phyloP scores from a whole-genome alignment of 2,797 vertebrate species.

The Linurgus olivaceus region DNA sequence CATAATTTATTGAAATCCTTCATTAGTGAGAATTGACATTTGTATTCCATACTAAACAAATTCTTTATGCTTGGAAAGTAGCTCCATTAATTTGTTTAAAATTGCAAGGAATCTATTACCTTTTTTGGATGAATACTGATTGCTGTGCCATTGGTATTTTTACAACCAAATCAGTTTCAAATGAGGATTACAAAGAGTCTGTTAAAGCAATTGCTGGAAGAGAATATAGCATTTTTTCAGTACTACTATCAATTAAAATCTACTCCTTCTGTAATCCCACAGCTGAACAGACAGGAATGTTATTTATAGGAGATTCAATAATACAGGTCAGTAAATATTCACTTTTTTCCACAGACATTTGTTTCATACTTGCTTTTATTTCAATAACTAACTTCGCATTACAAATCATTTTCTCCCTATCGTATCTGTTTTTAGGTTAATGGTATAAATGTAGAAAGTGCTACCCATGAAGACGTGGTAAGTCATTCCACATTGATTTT shows the following conservation, averaged over 20 bases:
- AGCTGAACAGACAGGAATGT: conserved; percentile 92
- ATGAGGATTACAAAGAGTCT: background rate
- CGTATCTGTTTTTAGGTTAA: conserved; percentile 82
- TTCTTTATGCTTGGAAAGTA: background rate
- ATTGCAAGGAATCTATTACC: background rate
- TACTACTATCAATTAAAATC: conserved; percentile 38
- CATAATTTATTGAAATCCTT: conserved; percentile 31
- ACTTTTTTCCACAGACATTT: background rate
- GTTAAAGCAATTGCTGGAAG: background rate
- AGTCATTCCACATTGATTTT: conserved; percentile 72
- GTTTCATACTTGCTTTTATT: background rate
- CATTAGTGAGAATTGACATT: background rate
- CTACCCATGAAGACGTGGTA: conserved; percentile 94
- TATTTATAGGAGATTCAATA: conserved; percentile 92
- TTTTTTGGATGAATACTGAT: background rate
- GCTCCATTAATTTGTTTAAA: conserved; percentile 28
- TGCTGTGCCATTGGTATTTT: background rate
- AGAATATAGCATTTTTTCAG: background rate
- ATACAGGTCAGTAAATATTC: conserved; percentile 85
- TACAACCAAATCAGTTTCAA: background rate
- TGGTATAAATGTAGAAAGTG: conserved; percentile 89
- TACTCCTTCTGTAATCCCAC: conserved; percentile 66
- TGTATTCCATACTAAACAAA: background rate
- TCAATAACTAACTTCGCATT: background rate
- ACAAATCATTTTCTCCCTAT: conserved; percentile 20